Evolutionary conservation across 35 echinoderm and acorn worm genomes (phyloP).

Genomic region (Ophiothrix spiculata): DNA sequence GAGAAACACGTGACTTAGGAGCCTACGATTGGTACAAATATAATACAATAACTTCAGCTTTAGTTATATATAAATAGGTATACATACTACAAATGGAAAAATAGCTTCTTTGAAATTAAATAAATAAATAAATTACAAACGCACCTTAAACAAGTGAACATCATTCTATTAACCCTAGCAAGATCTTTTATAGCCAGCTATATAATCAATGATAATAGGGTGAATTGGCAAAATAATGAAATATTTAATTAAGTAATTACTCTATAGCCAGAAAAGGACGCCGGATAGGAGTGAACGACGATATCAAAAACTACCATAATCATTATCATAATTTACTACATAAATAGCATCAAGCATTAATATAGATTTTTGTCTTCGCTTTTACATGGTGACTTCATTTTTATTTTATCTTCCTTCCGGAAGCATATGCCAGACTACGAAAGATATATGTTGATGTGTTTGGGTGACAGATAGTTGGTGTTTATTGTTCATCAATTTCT

Average conservation of each 20-base stretch:
- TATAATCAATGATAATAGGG: too few relatives aligned
- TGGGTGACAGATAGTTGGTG: neutral
- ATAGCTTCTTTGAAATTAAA: neutral
- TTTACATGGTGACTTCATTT: neutral
- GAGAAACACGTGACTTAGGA: neutral
- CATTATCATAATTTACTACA: neutral
- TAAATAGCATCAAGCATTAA: neutral
- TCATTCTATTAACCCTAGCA: neutral
- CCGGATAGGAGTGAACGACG: too few relatives aligned
- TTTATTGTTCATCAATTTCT: neutral
- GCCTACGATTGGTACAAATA: neutral
- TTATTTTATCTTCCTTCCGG: neutral
- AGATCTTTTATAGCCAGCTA: neutral
- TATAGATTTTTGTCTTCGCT: too few relatives aligned
- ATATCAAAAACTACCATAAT: neutral
- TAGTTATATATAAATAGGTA: neutral
- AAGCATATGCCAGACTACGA: neutral
- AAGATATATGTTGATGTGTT: neutral
- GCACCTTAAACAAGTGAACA: constrained; percentile 4
- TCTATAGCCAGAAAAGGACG: neutral
- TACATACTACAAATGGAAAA: neutral
- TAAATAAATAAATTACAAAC: neutral
- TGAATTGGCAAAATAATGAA: neutral
- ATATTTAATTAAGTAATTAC: neutral
- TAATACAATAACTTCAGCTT: neutral